These are phyloP conservation scores for Araneus ventricosus DNA, from an alignment of 1,140 invertebrate species.

Conservation along the genomic window DNA sequence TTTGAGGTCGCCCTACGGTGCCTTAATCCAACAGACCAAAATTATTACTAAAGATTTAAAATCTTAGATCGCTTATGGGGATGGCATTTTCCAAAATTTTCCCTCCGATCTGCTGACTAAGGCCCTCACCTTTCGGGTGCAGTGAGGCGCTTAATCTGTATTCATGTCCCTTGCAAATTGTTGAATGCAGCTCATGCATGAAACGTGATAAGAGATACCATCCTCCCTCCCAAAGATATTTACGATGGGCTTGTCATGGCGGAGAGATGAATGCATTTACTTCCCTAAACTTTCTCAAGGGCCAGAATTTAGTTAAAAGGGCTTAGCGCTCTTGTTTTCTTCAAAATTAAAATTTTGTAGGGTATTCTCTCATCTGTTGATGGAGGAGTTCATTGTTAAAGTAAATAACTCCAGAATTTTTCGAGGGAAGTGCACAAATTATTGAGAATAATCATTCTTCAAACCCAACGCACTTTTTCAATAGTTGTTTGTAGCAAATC, in stretches of 20 bases:
- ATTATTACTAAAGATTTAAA: too few species aligned
- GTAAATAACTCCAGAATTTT: not conserved
- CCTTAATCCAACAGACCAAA: too few species aligned
- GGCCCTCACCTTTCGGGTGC: not conserved
- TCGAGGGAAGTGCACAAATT: not conserved
- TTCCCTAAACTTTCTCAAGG: not conserved
- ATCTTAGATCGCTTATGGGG: not conserved
- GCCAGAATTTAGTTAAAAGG: not conserved
- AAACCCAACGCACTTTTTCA: too few species aligned
- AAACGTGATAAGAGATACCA: conserved; percentile 15
- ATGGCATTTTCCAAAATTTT: not conserved
- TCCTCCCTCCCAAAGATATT: conserved; percentile 1
- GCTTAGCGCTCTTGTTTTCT: not conserved
- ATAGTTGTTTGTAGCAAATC: too few species aligned
- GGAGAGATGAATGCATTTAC: conserved; percentile 17
- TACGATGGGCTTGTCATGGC: conserved; percentile 1
- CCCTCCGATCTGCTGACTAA: not conserved
- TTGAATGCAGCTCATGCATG: conserved; percentile 3
- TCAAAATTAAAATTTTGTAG: conserved; percentile 4
- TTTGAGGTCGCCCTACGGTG: too few species aligned
- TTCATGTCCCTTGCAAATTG: conserved; percentile 23
- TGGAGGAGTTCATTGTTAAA: not conserved
- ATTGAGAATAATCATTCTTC: not conserved
- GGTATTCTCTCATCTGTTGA: not conserved
- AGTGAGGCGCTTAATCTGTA: not conserved